A percentile compares a stretch with the other conserved stretches of the same genome.
These are phyloP conservation scores for Acanthochromis polyacanthus DNA, from an alignment of 2,113 vertebrate species.

Conservation along the genomic window DNA sequence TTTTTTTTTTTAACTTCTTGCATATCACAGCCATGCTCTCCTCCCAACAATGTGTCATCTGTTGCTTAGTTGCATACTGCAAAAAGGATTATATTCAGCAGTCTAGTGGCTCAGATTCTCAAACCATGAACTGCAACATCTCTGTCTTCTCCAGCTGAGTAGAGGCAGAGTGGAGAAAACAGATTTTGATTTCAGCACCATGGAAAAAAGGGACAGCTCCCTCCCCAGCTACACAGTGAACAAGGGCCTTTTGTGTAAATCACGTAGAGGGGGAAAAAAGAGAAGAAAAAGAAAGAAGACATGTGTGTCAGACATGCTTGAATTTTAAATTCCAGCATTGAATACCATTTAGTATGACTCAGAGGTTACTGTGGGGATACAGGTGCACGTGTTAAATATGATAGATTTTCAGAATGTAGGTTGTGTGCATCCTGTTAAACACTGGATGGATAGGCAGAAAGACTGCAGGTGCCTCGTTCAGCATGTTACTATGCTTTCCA, in stretches of 20 bases:
- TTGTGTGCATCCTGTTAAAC: conserved; percentile 28
- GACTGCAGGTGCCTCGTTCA: conserved; percentile 7
- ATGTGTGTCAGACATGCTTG: background rate
- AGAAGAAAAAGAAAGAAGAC: background rate
- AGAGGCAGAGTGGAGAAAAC: conserved; percentile 16
- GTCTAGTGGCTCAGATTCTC: conserved; percentile 14
- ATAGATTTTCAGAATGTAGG: conserved; percentile 33
- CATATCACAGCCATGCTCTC: background rate
- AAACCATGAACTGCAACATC: conserved; percentile 21
- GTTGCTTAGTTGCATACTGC: conserved; percentile 38
- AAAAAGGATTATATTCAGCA: conserved; percentile 8
- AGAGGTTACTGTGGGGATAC: conserved; percentile 19
- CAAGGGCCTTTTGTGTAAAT: conserved; percentile 60
- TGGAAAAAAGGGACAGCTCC: conserved; percentile 75
- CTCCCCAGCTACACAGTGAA: conserved; percentile 51
- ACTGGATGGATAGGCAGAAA: conserved; percentile 1
- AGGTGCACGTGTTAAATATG: conserved; percentile 42
- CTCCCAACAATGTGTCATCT: conserved; percentile 34
- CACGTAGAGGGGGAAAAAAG: background rate
- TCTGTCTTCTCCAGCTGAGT: conserved; percentile 14
- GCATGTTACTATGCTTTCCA: background rate
- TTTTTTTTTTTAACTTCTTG: background rate
- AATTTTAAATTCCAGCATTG: background rate
- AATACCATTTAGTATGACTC: background rate
- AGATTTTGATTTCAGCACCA: conserved; percentile 80